These are phyloP conservation scores for Actinernus sp. DNA, from an alignment of 92 coral and sea anemone species.

Conservation along the genomic window DNA sequence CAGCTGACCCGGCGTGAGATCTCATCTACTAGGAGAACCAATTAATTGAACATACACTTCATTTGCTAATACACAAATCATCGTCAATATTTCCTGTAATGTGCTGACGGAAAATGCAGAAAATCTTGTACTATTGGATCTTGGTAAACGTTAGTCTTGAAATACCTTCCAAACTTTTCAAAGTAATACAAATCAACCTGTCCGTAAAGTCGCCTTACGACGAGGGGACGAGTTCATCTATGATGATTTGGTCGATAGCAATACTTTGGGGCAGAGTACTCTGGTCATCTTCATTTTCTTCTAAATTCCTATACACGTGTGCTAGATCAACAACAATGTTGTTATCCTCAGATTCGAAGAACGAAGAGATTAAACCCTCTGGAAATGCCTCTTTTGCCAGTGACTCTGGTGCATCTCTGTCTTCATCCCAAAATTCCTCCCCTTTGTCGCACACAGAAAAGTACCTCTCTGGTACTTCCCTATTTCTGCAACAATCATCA, in stretches of 20 bases:
- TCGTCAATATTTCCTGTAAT: conserved; percentile 8
- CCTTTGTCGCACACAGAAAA: conserved; percentile 1
- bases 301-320: conserved; percentile 2
- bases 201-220: conserved; percentile 1
- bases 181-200: too few species aligned
- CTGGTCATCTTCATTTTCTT: conserved; percentile 4
- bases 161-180: background rate
- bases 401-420: conserved; percentile 30
- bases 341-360: conserved; percentile 20
- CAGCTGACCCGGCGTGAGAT: conserved; percentile 54
- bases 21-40: too few species aligned
- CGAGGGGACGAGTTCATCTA: background rate
- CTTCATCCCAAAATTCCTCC: conserved; percentile 15
- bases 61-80: background rate
- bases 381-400: conserved; percentile 17
- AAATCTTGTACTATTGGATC: conserved; percentile 13
- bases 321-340: conserved; percentile 1
- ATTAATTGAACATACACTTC: too few species aligned
- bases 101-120: conserved; percentile 7
- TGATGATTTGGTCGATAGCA: conserved; percentile 2
- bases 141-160: conserved; percentile 6
- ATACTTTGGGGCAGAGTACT: background rate
- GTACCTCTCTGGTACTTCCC: background rate
- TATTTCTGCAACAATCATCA: conserved; percentile 17
- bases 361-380: conserved; percentile 14